Base-by-base conservation (phyloP, 1,140 invertebrate species). In the Aradophagus sp. region DNA sequence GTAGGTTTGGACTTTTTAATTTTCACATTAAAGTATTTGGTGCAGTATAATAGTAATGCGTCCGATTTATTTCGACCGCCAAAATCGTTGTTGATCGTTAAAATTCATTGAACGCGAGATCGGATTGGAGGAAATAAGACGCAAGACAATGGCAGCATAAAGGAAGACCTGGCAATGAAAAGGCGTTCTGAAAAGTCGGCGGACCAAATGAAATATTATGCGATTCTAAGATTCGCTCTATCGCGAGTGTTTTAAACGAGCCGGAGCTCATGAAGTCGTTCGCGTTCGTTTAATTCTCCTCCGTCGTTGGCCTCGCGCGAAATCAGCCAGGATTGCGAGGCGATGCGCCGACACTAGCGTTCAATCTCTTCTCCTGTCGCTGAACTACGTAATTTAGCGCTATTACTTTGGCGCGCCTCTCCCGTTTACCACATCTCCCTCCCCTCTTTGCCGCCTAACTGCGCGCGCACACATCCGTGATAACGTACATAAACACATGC, bases 301-400 rank as follows among this genome's bases (percentile, higher is more conserved):
- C 8, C 14, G 39, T 11, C 44, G 32, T 35, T 36, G 34, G 15
- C 17, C 27, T 44, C 36, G 32, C 17, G 48, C 48, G 26, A 63
- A 63, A 63, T 63, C 59, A 26, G 12, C 20, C 31, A 16, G 32
- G 47, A 44, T 62, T 59, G 13, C 44, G 10, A 56, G 31, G 27
- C 19, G 44, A 31, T 58, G 55, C 34, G 38, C 42, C 23, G 42
- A 58, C 29, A 42, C 42, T 19, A 31, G 38, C 23, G 59, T 39
- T 63, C 41, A 29, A 50, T 55, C 44, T 47, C 32, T 29, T 53
- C 62, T 62, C 61, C 35, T 62, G 69, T 65, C 68, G 59, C 45
- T 53, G 47, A 65, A 56, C 52, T 71, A 59, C 68, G 69, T 58
- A 73, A 67, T 67, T 67, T 67, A 66, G 69, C 45, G 62, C 61